Evolutionary conservation across 2,113 vertebrate genomes (phyloP).

Genomic region (Pithys albifrons): DNA sequence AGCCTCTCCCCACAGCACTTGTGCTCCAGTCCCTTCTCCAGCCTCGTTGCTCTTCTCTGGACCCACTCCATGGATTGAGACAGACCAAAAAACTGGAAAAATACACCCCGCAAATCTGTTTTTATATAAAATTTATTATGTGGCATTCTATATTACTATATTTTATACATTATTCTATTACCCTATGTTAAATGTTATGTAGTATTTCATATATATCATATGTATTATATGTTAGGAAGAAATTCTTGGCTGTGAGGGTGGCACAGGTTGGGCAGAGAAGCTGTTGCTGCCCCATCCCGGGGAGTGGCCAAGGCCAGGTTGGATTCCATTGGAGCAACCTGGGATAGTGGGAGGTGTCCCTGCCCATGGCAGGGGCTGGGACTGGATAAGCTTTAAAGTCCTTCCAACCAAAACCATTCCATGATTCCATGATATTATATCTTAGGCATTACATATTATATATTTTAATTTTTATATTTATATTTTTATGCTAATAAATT

Average conservation of each 20-base stretch:
- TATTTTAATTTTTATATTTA: background rate
- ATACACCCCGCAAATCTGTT: background rate
- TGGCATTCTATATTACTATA: background rate
- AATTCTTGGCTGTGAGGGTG: background rate
- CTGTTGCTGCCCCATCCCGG: background rate
- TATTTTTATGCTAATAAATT: background rate
- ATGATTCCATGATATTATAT: background rate
- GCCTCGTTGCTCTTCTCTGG: too few relatives aligned
- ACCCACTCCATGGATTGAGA: background rate
- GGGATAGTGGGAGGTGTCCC: background rate
- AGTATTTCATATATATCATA: background rate
- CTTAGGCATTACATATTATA: background rate
- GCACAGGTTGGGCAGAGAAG: background rate
- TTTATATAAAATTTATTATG: background rate
- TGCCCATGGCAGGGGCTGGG: background rate
- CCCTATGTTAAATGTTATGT: too few relatives aligned
- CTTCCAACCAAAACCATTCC: background rate
- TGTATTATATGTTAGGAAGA: background rate
- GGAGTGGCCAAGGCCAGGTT: background rate
- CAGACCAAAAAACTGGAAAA: background rate
- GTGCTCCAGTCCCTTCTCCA: too few relatives aligned
- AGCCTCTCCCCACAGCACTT: too few relatives aligned
- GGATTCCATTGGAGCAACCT: background rate
- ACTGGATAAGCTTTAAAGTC: background rate
- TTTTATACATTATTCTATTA: background rate